Evolutionary conservation across 92 coral and sea anemone species (phyloP).

Genomic region (Epizoanthus fatuus): DNA sequence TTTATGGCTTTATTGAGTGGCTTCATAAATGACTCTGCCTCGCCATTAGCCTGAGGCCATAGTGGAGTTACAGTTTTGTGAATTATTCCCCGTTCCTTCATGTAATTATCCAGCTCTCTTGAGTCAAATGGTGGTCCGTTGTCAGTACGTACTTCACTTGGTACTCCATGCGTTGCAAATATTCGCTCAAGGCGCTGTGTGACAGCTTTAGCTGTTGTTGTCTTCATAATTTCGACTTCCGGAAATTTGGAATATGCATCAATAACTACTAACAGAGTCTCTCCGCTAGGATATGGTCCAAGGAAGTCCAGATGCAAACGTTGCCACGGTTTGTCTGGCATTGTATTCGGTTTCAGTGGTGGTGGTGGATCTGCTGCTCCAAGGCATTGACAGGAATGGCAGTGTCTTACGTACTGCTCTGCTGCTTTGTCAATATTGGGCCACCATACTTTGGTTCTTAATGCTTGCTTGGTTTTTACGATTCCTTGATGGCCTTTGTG

Average conservation of each 20-base stretch:
- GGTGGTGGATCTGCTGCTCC: constrained; percentile 61
- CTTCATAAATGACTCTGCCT: constrained; percentile 54
- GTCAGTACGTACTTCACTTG: constrained; percentile 32
- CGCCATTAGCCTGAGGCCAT: constrained; percentile 62
- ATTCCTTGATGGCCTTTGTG: constrained; percentile 64
- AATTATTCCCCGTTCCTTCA: constrained; percentile 9
- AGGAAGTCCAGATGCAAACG: constrained; percentile 46
- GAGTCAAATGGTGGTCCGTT: constrained; percentile 45
- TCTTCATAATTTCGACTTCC: constrained; percentile 8
- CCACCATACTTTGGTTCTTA: constrained; percentile 53
- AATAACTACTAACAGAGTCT: constrained; percentile 33
- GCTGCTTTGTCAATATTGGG: constrained; percentile 38
- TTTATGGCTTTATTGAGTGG: constrained; percentile 49
- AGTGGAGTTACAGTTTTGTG: constrained; percentile 28
- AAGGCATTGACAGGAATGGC: constrained; percentile 59
- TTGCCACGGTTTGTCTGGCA: constrained; percentile 50
- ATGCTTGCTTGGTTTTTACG: constrained; percentile 52
- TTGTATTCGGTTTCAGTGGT: constrained; percentile 35
- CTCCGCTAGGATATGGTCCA: constrained; percentile 55
- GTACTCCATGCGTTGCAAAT: constrained; percentile 51
- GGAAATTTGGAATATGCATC: constrained; percentile 39
- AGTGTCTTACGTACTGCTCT: constrained; percentile 33
- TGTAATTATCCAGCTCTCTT: constrained; percentile 2
- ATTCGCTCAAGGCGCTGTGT: constrained; percentile 23
- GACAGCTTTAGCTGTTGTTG: constrained; percentile 18